Conservation (phyloP, 2,888 invertebrate genomes). For the Physocephala rufipes region DNA sequence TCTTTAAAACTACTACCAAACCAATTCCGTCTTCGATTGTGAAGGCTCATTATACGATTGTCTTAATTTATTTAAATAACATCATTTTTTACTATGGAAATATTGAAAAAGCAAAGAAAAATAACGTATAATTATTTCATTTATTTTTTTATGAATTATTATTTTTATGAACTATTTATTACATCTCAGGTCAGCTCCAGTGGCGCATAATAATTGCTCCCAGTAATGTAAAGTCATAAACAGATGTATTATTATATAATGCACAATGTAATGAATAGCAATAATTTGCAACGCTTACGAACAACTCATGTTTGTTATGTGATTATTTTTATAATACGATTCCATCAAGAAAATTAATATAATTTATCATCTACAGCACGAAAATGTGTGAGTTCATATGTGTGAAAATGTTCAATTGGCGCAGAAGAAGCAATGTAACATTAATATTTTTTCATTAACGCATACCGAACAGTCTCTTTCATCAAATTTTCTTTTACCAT, state of each 20-base stretch:
- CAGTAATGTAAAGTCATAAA: too few species aligned
- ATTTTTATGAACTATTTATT: too few species aligned
- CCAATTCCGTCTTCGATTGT: neutral
- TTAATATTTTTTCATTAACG: neutral
- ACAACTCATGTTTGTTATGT: neutral
- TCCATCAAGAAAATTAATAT: too few species aligned
- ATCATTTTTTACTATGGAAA: too few species aligned
- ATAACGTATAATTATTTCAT: too few species aligned
- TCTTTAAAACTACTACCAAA: too few species aligned
- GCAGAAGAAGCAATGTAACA: neutral
- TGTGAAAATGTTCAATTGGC: neutral
- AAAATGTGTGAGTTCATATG: too few species aligned
- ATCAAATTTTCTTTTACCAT: neutral
- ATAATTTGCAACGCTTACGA: conserved; percentile 5
- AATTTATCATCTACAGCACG: neutral
- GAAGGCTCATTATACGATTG: neutral
- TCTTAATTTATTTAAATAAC: too few species aligned
- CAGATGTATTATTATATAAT: too few species aligned
- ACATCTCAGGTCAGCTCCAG: neutral
- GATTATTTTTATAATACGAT: neutral
- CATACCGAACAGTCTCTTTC: neutral
- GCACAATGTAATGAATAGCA: neutral
- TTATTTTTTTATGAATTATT: too few species aligned
- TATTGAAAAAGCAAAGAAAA: too few species aligned
- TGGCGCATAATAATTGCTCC: neutral